Percentiles rank a stretch among this genome's conserved stretches.
Conservation (phyloP, 1,140 invertebrate species). For the Tetraneura akinire region DNA sequence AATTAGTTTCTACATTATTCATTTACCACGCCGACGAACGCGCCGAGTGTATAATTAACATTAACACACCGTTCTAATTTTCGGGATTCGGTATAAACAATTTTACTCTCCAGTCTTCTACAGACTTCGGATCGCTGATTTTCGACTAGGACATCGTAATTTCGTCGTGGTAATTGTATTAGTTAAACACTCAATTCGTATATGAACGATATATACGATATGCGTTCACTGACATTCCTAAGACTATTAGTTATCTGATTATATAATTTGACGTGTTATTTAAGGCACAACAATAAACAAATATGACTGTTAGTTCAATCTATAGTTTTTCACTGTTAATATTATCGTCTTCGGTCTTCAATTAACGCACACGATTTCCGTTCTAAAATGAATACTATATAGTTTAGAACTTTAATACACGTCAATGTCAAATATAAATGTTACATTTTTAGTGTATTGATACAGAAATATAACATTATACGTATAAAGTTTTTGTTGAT, state of each 20-base stretch:
- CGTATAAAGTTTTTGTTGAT: too few species aligned
- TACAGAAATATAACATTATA: too few species aligned
- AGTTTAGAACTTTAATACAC: too few species aligned
- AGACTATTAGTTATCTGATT: background rate
- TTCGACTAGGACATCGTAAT: background rate
- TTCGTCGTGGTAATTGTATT: background rate
- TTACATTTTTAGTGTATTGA: too few species aligned
- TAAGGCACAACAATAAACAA: background rate
- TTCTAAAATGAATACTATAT: too few species aligned
- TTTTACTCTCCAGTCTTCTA: background rate
- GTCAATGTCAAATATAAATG: too few species aligned
- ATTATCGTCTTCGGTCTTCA: too few species aligned
- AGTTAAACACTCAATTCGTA: background rate
- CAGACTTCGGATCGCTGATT: background rate
- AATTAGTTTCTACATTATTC: background rate
- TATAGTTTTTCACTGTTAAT: too few species aligned
- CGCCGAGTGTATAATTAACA: background rate
- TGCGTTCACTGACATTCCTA: slow-evolving; percentile 2
- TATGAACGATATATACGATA: background rate
- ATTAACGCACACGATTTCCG: too few species aligned
- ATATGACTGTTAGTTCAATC: too few species aligned
- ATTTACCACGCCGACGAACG: background rate
- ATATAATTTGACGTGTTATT: background rate
- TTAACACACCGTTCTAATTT: background rate
- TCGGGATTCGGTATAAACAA: background rate